phyloP scores from a whole-genome alignment of 2,888 invertebrate species.

The Silvanus unidentatus region DNA sequence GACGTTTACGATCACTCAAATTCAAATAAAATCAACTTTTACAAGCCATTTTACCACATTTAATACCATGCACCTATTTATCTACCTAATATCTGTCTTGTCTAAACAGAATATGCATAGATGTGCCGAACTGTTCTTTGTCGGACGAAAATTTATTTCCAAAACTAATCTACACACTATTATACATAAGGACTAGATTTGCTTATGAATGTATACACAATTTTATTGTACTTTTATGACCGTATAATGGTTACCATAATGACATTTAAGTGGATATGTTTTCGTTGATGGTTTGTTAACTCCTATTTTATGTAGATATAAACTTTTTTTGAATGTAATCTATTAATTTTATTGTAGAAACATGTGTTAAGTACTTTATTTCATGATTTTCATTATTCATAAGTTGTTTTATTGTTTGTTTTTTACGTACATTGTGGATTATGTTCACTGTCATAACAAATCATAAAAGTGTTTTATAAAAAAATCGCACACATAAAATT shows the following conservation, averaged over 20 bases:
- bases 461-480: too few relatives aligned
- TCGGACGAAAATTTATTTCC: too few relatives aligned
- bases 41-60: slow-evolving; percentile 43
- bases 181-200: slow-evolving; percentile 33
- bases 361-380: neutral
- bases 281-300: slow-evolving; percentile 21
- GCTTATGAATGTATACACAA: slow-evolving; percentile 23
- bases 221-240: slow-evolving; percentile 46
- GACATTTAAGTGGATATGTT: slow-evolving; percentile 34
- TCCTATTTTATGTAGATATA: slow-evolving; percentile 25
- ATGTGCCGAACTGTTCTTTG: slow-evolving; percentile 2
- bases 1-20: slow-evolving; percentile 57
- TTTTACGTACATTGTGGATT: too few relatives aligned
- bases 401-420: neutral
- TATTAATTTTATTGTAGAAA: slow-evolving; percentile 23
- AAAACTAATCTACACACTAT: neutral
- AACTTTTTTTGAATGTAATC: slow-evolving; percentile 22
- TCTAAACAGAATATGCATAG: slow-evolving; percentile 4
- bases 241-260: slow-evolving; percentile 42
- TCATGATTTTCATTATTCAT: too few relatives aligned
- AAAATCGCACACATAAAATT: too few relatives aligned
- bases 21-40: slow-evolving; percentile 54
- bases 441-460: too few relatives aligned
- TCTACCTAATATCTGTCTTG: slow-evolving; percentile 4
- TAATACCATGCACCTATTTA: slow-evolving; percentile 23